Evolutionary conservation across 2,888 invertebrate species (phyloP).

Genomic region (Pyralis farinalis): DNA sequence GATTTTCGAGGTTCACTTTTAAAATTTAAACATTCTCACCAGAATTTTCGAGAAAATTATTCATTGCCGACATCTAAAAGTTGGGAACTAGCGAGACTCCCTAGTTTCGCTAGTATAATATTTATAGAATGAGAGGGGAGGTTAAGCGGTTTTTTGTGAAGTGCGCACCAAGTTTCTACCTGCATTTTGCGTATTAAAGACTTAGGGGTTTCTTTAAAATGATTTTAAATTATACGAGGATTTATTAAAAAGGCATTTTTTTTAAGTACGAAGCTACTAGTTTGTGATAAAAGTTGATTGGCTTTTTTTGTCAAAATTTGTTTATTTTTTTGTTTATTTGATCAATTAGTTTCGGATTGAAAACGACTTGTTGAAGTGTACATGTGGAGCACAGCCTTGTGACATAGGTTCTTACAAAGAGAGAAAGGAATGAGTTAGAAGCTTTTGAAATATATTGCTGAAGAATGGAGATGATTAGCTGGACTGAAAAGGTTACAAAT

Average conservation of each 20-base stretch:
- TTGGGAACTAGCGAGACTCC: conserved; percentile 1
- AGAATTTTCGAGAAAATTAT: conserved; percentile 26
- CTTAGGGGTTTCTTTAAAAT: not conserved
- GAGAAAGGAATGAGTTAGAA: too few species aligned
- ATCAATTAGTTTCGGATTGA: too few species aligned
- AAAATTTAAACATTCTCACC: conserved; percentile 25
- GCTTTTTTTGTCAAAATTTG: too few species aligned
- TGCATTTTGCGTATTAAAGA: conserved; percentile 1
- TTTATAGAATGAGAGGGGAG: conserved; percentile 1
- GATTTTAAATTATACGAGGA: not conserved
- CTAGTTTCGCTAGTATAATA: conserved; percentile 5
- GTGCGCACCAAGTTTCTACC: conserved; percentile 13
- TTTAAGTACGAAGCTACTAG: too few species aligned
- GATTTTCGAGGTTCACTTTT: conserved; percentile 22
- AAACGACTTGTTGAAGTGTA: too few species aligned
- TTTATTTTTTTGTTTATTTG: too few species aligned
- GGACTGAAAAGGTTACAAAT: too few species aligned
- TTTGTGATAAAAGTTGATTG: too few species aligned
- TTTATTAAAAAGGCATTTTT: not conserved
- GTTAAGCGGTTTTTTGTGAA: conserved; percentile 8
- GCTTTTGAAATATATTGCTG: too few species aligned
- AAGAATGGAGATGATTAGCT: too few species aligned
- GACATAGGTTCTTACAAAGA: too few species aligned
- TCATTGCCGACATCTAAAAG: conserved; percentile 23
- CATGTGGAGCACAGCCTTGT: too few species aligned